These are phyloP conservation scores for Erpornis zantholeuca DNA, from an alignment of 2,113 vertebrate species.

Conservation along the genomic window DNA sequence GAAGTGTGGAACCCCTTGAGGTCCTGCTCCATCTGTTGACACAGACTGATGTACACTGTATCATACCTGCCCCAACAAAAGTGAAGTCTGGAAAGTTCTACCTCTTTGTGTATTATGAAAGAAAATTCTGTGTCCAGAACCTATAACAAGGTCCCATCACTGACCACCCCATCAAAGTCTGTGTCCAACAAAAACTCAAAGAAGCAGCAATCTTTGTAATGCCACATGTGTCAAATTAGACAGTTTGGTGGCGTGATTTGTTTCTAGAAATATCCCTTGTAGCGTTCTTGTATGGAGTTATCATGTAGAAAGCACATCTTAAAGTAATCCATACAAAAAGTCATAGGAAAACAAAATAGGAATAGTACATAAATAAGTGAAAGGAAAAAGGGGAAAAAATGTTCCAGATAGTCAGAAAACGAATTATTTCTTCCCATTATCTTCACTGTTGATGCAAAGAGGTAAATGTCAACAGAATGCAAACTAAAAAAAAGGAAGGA, in stretches of 20 bases:
- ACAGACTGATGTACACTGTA: neutral
- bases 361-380: neutral
- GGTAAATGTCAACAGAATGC: neutral
- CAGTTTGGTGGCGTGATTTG: neutral
- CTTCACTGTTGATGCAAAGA: neutral
- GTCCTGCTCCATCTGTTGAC: neutral
- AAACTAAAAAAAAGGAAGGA: neutral
- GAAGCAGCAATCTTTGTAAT: neutral
- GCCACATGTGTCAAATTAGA: neutral
- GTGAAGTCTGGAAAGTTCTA: neutral
- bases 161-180: neutral
- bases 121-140: neutral
- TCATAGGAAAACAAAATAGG: neutral
- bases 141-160: neutral
- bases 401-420: neutral
- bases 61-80: neutral
- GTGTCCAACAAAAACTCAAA: neutral
- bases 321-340: neutral
- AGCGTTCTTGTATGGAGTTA: neutral
- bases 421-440: neutral
- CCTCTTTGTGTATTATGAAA: neutral
- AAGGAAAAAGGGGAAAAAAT: neutral
- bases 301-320: neutral
- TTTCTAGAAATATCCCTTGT: neutral
- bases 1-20: neutral